A percentile compares a stretch with the other conserved stretches of the same genome.
Evolutionary conservation across 2,113 vertebrate genomes (phyloP).

Genomic region (Coptodon rendalli): DNA sequence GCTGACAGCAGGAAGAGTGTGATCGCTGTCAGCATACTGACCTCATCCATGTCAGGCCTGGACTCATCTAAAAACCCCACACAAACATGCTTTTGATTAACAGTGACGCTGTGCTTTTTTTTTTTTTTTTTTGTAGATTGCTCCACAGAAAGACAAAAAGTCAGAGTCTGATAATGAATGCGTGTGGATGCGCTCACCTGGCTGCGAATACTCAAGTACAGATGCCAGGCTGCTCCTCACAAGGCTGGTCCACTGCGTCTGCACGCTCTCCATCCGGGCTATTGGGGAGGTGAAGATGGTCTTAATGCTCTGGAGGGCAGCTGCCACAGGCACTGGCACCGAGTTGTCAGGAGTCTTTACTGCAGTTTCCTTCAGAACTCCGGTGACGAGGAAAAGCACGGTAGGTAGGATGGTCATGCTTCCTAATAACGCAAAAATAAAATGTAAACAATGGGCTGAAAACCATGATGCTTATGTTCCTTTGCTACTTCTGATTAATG

Average conservation of each 20-base stretch:
- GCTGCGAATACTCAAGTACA: conserved; percentile 86
- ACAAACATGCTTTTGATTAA: neutral
- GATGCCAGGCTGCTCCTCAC: conserved; percentile 92
- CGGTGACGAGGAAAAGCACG: conserved; percentile 91
- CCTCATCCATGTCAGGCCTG: conserved; percentile 81
- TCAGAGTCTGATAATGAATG: neutral
- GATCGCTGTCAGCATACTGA: conserved; percentile 91
- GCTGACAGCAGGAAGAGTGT: conserved; percentile 92
- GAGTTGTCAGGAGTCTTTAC: conserved; percentile 81
- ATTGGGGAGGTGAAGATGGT: conserved; percentile 87
- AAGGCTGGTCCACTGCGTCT: conserved; percentile 89
- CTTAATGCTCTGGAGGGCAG: conserved; percentile 92
- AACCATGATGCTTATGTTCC: neutral
- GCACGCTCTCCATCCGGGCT: conserved; percentile 77
- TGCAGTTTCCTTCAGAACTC: conserved; percentile 91
- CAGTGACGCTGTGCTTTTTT: neutral
- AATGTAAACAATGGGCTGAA: neutral
- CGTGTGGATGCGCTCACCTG: conserved; percentile 68
- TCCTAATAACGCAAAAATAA: conserved; percentile 66
- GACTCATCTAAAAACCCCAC: conserved; percentile 71
- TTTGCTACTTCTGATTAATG: neutral
- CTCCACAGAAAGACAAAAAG: neutral
- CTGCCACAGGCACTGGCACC: conserved; percentile 82
- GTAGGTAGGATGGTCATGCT: conserved; percentile 95
- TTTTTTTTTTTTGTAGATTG: neutral